Percentiles rank a stretch among this genome's conserved stretches.
Conservation (phyloP, 2,888 invertebrate genomes). For the Drosophila mayaguana region DNA sequence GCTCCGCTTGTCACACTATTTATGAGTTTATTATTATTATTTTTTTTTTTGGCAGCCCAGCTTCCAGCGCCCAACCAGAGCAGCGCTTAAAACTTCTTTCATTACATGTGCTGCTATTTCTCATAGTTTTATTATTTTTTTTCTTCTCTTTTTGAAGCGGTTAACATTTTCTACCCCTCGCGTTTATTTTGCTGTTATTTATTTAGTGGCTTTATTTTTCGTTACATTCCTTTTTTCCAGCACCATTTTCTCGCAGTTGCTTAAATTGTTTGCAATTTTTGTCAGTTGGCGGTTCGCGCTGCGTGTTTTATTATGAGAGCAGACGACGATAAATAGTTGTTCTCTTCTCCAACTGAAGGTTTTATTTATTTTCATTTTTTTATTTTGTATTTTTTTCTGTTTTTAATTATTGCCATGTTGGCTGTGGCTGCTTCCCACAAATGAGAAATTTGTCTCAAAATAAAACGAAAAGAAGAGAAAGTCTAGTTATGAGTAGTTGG, state of each 20-base stretch:
- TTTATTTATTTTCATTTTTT: slow-evolving; percentile 9
- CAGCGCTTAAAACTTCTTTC: slow-evolving; percentile 77
- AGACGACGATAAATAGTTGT: slow-evolving; percentile 67
- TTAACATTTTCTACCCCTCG: slow-evolving; percentile 50
- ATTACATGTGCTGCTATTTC: slow-evolving; percentile 77
- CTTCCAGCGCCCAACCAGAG: slow-evolving; percentile 21
- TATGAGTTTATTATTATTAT: slow-evolving; percentile 77
- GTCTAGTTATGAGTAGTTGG: slow-evolving; percentile 34
- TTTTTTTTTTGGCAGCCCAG: slow-evolving; percentile 57
- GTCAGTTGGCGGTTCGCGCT: slow-evolving; percentile 64
- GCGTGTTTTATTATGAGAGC: slow-evolving; percentile 80
- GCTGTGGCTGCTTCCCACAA: slow-evolving; percentile 45
- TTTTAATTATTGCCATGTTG: slow-evolving; percentile 70
- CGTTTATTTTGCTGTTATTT: slow-evolving; percentile 59
- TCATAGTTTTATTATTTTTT: slow-evolving; percentile 48
- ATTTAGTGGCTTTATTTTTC: slow-evolving; percentile 60
- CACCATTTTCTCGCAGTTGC: slow-evolving; percentile 47
- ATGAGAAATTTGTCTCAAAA: slow-evolving; percentile 52
- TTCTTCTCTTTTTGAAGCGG: slow-evolving; percentile 25
- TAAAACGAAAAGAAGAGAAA: neutral
- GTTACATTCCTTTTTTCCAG: slow-evolving; percentile 26
- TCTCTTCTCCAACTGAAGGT: slow-evolving; percentile 8
- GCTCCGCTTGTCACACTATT: slow-evolving; percentile 72
- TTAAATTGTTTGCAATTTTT: slow-evolving; percentile 78
- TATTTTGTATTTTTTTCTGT: slow-evolving; percentile 21